These are phyloP conservation scores for Erithacus rubecula DNA, from an alignment of 2,797 vertebrate species.

Conservation along the genomic window DNA sequence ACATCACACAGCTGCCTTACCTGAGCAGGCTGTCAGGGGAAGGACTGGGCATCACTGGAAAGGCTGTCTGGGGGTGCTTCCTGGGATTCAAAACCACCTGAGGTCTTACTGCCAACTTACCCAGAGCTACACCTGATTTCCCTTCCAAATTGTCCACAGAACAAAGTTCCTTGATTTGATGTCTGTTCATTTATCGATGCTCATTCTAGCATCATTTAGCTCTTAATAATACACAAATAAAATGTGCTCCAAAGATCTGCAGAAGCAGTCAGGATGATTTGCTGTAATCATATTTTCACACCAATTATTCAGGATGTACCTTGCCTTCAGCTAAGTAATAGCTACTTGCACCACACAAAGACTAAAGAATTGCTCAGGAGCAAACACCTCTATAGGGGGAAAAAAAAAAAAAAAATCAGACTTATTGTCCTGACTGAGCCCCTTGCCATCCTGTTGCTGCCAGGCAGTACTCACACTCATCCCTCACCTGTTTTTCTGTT, in stretches of 20 bases:
- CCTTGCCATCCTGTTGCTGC: background rate
- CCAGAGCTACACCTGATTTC: background rate
- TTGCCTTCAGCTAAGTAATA: background rate
- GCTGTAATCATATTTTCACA: fast-evolving
- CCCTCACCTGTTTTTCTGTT: background rate
- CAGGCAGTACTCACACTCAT: fast-evolving
- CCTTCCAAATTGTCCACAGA: background rate
- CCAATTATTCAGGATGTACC: background rate
- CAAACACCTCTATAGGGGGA: background rate
- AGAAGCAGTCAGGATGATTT: background rate
- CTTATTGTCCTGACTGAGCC: background rate
- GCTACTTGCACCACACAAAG: background rate
- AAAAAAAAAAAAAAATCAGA: fast-evolving
- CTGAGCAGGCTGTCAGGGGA: background rate
- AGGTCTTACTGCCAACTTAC: background rate
- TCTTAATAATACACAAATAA: background rate
- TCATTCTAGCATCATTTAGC: background rate
- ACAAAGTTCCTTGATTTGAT: background rate
- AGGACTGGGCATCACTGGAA: fast-evolving
- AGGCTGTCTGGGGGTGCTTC: background rate
- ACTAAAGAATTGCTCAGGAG: background rate
- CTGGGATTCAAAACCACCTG: fast-evolving
- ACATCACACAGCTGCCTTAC: background rate
- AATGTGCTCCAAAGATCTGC: background rate
- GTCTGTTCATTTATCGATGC: background rate